Percentiles rank a stretch among this genome's conserved stretches.
Evolutionary conservation across 2,797 vertebrate species (phyloP).

Genomic region (Tenualosa ilisha): DNA sequence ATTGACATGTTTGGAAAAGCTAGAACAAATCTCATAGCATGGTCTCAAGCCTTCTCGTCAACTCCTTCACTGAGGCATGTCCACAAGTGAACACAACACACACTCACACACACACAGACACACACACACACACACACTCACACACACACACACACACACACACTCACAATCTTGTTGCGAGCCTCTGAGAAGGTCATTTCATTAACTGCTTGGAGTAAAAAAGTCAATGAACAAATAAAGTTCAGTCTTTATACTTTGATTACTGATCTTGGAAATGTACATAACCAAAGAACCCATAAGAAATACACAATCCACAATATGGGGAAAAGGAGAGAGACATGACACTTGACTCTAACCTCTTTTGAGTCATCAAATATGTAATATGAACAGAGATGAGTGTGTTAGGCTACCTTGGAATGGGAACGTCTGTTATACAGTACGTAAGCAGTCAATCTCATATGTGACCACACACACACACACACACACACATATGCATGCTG

Average conservation of each 20-base stretch:
- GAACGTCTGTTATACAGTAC: not conserved
- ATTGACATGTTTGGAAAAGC: not conserved
- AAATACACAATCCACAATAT: not conserved
- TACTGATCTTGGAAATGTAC: not conserved
- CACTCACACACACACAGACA: not conserved
- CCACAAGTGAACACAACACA: slow-evolving; percentile 12
- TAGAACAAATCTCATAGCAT: not conserved
- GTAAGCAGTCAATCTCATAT: not conserved
- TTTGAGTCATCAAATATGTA: not conserved
- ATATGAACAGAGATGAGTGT: slow-evolving; percentile 1
- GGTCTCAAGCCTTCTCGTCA: not conserved
- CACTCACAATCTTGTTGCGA: not conserved
- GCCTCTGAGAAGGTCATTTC: not conserved
- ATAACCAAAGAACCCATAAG: not conserved
- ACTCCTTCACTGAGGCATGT: slow-evolving; percentile 6
- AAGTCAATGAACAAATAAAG: not conserved
- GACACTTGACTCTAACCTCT: not conserved
- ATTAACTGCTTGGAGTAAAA: not conserved
- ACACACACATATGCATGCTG: not conserved
- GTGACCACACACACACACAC: not conserved
- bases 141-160: not conserved
- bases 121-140: slow-evolving; percentile 36
- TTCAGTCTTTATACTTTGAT: not conserved
- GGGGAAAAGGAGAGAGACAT: not conserved
- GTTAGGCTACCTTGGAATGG: not conserved